These are phyloP conservation scores for Polyploca ridens DNA, from an alignment of 2,888 invertebrate species.

Conservation along the genomic window DNA sequence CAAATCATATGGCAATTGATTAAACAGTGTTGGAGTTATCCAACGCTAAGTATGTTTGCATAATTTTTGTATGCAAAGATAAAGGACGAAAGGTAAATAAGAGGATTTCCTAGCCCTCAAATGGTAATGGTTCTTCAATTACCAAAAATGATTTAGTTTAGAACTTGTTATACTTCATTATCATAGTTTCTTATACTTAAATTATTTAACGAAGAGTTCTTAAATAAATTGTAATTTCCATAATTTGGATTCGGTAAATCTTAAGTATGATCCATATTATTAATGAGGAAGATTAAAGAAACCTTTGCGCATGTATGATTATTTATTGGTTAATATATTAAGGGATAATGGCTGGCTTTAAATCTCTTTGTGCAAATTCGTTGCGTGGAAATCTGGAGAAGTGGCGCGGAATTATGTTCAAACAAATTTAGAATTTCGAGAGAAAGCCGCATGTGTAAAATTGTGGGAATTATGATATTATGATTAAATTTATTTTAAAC, in stretches of 20 bases:
- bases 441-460: conserved; percentile 20
- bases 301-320: conserved; percentile 26
- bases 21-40: too few relatives aligned
- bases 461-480: conserved; percentile 17
- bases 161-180: too few relatives aligned
- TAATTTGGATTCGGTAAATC: conserved; percentile 19
- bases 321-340: conserved; percentile 39
- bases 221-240: conserved; percentile 51
- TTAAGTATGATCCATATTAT: conserved; percentile 18
- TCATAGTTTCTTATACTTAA: too few relatives aligned
- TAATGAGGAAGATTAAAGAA: conserved; percentile 35
- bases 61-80: conserved; percentile 24
- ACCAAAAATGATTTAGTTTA: too few relatives aligned
- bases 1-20: too few relatives aligned
- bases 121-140: too few relatives aligned
- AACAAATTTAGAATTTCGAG: conserved; percentile 29
- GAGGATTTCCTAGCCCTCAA: too few relatives aligned
- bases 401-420: conserved; percentile 27
- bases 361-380: conserved; percentile 36
- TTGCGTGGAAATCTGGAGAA: conserved; percentile 30
- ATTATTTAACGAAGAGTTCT: neutral
- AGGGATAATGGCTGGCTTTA: conserved; percentile 30
- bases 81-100: conserved; percentile 22
- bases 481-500: conserved; percentile 13
- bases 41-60: conserved; percentile 34